A percentile compares a stretch with the other conserved stretches of the same genome.
phyloP scores from a whole-genome alignment of 1,140 invertebrate genomes.

The Daktulosphaira vitifoliae region DNA sequence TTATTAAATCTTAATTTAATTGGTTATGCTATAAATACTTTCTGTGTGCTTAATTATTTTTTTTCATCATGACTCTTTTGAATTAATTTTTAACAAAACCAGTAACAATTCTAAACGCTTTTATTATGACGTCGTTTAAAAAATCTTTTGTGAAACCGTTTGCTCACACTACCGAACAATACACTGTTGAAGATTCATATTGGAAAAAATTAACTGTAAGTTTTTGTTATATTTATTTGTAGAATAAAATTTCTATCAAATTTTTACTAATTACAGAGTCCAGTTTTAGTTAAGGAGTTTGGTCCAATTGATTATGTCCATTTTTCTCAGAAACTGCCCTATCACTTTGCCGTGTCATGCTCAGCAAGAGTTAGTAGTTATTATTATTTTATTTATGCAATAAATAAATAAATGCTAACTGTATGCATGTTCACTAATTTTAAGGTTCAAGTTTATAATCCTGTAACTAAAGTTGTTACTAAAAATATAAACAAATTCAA shows the following conservation, averaged over 20 bases:
- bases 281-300: slow-evolving; percentile 83
- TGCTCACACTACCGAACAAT: not conserved
- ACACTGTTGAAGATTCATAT: slow-evolving; percentile 61
- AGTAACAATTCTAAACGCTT: no score
- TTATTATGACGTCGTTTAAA: slow-evolving; percentile 26
- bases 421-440: slow-evolving; percentile 16
- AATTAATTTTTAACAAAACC: no score
- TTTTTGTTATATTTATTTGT: slow-evolving; percentile 37
- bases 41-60: no score
- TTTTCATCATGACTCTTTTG: no score
- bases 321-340: slow-evolving; percentile 75
- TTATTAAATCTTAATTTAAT: no score
- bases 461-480: slow-evolving; percentile 70
- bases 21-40: no score
- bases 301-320: slow-evolving; percentile 83
- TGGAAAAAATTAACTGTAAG: slow-evolving; percentile 76
- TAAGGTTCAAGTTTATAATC: slow-evolving; percentile 77
- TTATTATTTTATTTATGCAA: not conserved
- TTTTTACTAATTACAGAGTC: slow-evolving; percentile 58
- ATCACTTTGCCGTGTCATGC: slow-evolving; percentile 84
- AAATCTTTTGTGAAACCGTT: slow-evolving; percentile 28
- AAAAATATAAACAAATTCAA: slow-evolving; percentile 81
- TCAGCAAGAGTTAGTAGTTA: slow-evolving; percentile 62
- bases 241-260: no score
- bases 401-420: not conserved